Conservation (phyloP, 2,113 vertebrate genomes). For the Anthoscopus minutus region DNA sequence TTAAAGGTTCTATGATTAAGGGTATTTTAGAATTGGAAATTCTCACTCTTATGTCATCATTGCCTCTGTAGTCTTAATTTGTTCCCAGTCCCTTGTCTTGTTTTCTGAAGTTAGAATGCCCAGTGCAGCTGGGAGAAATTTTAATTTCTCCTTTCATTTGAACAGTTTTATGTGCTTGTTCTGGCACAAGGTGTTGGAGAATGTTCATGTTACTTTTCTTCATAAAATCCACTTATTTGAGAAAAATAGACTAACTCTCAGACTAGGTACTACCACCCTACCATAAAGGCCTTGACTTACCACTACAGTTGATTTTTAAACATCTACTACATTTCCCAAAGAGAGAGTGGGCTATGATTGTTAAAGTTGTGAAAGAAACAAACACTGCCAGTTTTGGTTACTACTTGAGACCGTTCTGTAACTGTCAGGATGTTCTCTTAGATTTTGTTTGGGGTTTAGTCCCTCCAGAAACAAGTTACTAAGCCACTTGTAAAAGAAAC, state of each 20-base stretch:
- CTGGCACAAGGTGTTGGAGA: not conserved
- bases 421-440: constrained; percentile 41
- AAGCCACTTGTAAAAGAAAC: constrained; percentile 52
- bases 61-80: not conserved
- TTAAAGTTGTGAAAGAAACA: constrained; percentile 30
- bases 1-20: not conserved
- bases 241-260: constrained; percentile 3
- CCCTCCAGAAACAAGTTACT: constrained; percentile 51
- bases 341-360: constrained; percentile 30
- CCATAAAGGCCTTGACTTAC: constrained; percentile 40
- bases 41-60: not conserved
- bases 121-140: not conserved
- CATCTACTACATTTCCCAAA: not conserved
- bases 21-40: not conserved
- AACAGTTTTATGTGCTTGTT: not conserved
- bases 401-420: constrained; percentile 41
- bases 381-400: constrained; percentile 51
- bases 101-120: not conserved
- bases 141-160: not conserved
- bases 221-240: constrained; percentile 13
- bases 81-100: not conserved
- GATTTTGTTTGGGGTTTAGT: constrained; percentile 49
- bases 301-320: constrained; percentile 24
- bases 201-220: not conserved
- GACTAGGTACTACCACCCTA: not conserved